Evolutionary conservation across 1,140 invertebrate genomes (phyloP).

Genomic region (Drosophila pseudoananassae): DNA sequence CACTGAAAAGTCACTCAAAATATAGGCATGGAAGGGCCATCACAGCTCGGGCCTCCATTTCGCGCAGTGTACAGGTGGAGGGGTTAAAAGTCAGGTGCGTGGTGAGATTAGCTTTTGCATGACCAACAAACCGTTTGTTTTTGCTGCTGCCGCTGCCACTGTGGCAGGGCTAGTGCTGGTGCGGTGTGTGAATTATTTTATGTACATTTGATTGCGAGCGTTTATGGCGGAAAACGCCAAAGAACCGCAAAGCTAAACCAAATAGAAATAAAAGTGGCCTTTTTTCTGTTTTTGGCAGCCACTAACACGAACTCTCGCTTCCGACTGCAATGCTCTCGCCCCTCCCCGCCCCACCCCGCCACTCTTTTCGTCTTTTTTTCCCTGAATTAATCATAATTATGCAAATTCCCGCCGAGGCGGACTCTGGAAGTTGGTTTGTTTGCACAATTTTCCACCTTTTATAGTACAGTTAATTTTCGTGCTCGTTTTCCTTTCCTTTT

Average conservation of each 20-base stretch:
- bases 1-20: neutral
- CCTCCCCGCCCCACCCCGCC: neutral
- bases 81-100: neutral
- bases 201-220: constrained; percentile 79
- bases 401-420: constrained; percentile 57
- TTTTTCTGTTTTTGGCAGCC: constrained; percentile 23
- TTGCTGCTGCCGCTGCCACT: constrained; percentile 11
- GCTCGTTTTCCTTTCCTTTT: constrained; percentile 55
- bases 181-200: constrained; percentile 76
- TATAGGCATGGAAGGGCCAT: too few relatives aligned
- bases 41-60: neutral
- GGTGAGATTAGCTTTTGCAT: constrained; percentile 42
- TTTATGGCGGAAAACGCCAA: constrained; percentile 76
- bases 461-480: constrained; percentile 83
- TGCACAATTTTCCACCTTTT: constrained; percentile 83
- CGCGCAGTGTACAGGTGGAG: neutral
- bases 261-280: constrained; percentile 12
- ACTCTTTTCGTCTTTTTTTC: neutral
- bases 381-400: constrained; percentile 80
- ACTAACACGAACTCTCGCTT: constrained; percentile 40
- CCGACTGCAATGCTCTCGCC: constrained; percentile 8
- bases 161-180: constrained; percentile 4
- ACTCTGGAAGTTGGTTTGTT: constrained; percentile 68
- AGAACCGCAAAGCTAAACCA: constrained; percentile 39
- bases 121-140: constrained; percentile 73